Percentiles rank a stretch among this genome's conserved stretches.
phyloP scores from a whole-genome alignment of 2,888 invertebrate species.

The Ceramica pisi region DNA sequence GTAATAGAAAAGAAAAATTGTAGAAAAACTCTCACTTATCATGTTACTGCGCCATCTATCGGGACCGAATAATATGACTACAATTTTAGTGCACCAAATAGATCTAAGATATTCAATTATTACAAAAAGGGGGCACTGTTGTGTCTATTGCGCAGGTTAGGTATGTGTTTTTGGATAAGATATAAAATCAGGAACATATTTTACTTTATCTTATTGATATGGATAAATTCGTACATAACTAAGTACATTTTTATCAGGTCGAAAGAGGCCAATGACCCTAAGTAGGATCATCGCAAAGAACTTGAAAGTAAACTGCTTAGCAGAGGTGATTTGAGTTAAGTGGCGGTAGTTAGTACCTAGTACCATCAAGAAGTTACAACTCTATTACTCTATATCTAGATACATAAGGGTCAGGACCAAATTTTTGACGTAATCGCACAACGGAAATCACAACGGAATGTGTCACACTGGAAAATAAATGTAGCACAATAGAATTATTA shows the following conservation, averaged over 20 bases:
- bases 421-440: too few species aligned
- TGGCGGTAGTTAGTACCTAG: too few species aligned
- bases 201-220: conserved; percentile 3
- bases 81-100: background rate
- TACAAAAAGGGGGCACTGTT: background rate
- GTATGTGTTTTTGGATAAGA: background rate
- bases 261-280: background rate
- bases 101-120: background rate
- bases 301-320: background rate
- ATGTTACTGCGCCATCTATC: conserved; percentile 9
- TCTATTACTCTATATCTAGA: too few species aligned
- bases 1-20: background rate
- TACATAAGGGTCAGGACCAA: too few species aligned
- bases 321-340: background rate
- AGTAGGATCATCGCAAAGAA: background rate
- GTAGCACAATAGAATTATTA: too few species aligned
- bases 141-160: background rate
- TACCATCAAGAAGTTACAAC: too few species aligned
- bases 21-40: background rate
- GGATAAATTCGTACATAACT: background rate
- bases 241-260: background rate
- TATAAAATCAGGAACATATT: background rate
- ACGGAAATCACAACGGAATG: too few species aligned
- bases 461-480: too few species aligned
- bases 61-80: background rate